phyloP scores from a whole-genome alignment of 2,797 vertebrate genomes.

The Crocodylus rhombifer region DNA sequence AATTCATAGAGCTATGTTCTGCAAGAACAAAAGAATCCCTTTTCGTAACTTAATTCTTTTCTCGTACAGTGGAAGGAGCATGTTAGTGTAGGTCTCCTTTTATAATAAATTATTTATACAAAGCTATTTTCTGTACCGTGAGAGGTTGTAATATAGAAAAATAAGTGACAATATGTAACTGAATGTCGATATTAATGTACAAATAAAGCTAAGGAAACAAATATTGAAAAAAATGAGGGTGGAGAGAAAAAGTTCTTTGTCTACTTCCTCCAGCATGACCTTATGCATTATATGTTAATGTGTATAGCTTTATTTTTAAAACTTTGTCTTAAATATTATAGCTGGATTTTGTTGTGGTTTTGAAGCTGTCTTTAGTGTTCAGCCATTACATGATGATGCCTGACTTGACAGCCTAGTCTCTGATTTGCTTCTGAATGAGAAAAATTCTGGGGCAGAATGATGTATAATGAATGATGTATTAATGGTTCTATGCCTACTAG shows the following conservation, averaged over 20 bases:
- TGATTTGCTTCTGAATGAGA: neutral
- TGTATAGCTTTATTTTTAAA: neutral
- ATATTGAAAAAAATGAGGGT: too few species aligned
- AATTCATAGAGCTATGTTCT: neutral
- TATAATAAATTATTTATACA: conserved; percentile 48
- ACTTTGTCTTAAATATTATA: neutral
- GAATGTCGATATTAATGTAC: conserved; percentile 7
- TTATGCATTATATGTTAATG: neutral
- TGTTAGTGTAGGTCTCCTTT: neutral
- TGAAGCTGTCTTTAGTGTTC: neutral
- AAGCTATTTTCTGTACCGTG: conserved; percentile 54
- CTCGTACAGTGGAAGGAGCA: neutral
- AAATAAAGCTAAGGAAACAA: conserved; percentile 31
- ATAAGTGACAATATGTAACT: neutral
- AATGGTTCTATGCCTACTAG: neutral
- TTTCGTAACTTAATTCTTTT: neutral
- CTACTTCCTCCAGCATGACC: too few species aligned
- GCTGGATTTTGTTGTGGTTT: neutral
- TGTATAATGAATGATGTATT: neutral
- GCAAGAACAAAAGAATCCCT: neutral
- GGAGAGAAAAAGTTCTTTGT: too few species aligned
- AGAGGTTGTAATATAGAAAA: conserved; percentile 36
- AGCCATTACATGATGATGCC: neutral
- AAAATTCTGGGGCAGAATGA: neutral
- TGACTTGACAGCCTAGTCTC: neutral